Evolutionary conservation across 2,113 vertebrate genomes (phyloP).

Genomic region (Corvus hawaiiensis): DNA sequence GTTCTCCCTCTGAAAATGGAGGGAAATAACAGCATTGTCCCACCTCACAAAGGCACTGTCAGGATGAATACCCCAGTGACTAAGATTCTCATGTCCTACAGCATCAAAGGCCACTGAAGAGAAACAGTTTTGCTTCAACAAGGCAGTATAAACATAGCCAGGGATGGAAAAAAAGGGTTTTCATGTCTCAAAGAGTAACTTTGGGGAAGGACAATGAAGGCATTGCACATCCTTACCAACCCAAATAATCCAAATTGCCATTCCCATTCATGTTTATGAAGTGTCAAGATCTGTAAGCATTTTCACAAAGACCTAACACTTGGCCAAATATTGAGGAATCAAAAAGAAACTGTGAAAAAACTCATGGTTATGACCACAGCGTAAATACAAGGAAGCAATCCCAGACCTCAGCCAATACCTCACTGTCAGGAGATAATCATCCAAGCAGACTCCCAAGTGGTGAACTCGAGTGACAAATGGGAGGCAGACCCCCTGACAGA

Average conservation of each 20-base stretch:
- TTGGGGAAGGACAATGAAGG: background rate
- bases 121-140: background rate
- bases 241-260: background rate
- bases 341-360: background rate
- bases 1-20: background rate
- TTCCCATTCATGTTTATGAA: background rate
- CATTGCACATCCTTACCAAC: background rate
- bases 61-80: background rate
- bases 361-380: background rate
- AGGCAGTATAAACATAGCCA: background rate
- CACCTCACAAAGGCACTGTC: background rate
- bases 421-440: slow-evolving; percentile 12
- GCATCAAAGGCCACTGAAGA: background rate
- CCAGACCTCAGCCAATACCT: background rate
- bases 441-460: background rate
- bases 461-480: background rate
- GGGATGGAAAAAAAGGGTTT: background rate
- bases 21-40: background rate
- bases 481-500: background rate
- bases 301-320: background rate
- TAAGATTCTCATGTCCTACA: background rate
- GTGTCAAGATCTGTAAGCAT: background rate
- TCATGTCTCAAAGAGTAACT: background rate
- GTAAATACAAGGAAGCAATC: background rate
- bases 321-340: background rate